Percentiles rank a stretch among this genome's conserved stretches.
Conservation (phyloP, 92 coral and sea anemone species). For the Siderastrea siderea region DNA sequence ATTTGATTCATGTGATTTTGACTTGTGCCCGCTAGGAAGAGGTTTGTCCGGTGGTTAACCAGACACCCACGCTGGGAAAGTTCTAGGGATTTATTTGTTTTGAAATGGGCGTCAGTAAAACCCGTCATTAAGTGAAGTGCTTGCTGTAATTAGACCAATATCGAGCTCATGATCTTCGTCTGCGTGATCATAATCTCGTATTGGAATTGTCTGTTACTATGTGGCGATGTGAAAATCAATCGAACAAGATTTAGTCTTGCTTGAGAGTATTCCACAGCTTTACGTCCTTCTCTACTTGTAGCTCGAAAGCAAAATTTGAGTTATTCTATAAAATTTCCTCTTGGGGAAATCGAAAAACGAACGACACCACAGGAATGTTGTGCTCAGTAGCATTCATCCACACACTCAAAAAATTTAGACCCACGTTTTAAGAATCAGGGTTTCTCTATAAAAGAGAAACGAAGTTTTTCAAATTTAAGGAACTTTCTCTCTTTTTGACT, state of each 20-base stretch:
- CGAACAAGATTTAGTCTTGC: background rate
- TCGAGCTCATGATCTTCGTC: background rate
- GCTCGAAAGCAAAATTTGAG: no score
- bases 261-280: no score
- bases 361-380: background rate
- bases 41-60: background rate
- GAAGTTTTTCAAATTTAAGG: background rate
- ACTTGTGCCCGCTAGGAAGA: background rate
- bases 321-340: no score
- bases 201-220: background rate
- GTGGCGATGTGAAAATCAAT: background rate
- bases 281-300: no score
- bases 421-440: no score
- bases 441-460: no score
- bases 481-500: no score
- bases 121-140: slow-evolving; percentile 11
- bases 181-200: background rate
- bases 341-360: background rate
- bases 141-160: slow-evolving; percentile 9
- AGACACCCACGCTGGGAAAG: background rate
- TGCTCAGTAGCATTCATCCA: background rate
- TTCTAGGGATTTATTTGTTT: background rate
- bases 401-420: background rate
- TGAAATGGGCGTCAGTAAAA: slow-evolving; percentile 14
- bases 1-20: background rate